These are phyloP conservation scores for Eupeodes corollae DNA, from an alignment of 1,140 invertebrate species.

Conservation along the genomic window DNA sequence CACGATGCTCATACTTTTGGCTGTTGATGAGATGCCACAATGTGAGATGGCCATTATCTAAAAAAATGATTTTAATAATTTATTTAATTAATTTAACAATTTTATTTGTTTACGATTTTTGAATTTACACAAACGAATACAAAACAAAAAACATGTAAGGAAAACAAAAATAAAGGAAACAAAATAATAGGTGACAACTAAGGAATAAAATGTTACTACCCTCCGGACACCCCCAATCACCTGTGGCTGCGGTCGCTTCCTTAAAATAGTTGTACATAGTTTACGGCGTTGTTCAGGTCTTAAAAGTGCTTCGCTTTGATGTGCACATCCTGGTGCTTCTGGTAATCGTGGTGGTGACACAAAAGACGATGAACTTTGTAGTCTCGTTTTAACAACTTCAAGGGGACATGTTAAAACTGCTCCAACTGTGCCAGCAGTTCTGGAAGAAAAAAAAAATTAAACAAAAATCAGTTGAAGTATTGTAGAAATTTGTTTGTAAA, in stretches of 20 bases:
- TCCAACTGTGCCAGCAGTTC: conserved; percentile 88
- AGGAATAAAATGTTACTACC: conserved; percentile 34
- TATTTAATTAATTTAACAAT: background rate
- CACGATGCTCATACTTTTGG: conserved; percentile 46
- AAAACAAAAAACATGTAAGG: too few species aligned
- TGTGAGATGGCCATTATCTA: conserved; percentile 51
- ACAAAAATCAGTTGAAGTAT: background rate
- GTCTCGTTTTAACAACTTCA: conserved; percentile 95
- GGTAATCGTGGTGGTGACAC: conserved; percentile 43
- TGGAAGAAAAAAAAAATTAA: conserved; percentile 39
- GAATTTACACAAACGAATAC: too few species aligned
- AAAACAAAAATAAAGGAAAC: too few species aligned
- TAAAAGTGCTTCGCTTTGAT: conserved; percentile 23
- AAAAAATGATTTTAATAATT: conserved; percentile 5
- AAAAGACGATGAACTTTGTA: conserved; percentile 80
- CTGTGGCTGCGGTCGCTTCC: conserved; percentile 39
- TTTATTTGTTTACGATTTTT: background rate
- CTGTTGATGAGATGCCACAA: conserved; percentile 43
- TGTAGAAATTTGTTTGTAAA: too few species aligned
- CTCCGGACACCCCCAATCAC: conserved; percentile 39
- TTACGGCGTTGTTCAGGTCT: conserved; percentile 37
- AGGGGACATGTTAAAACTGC: conserved; percentile 95
- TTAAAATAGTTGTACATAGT: conserved; percentile 37
- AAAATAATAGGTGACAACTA: too few species aligned
- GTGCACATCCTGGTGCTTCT: conserved; percentile 25